A percentile compares a stretch with the other conserved stretches of the same genome.
Conservation (phyloP, 1,140 invertebrate species). For the Plectrocnemia conspersa region DNA sequence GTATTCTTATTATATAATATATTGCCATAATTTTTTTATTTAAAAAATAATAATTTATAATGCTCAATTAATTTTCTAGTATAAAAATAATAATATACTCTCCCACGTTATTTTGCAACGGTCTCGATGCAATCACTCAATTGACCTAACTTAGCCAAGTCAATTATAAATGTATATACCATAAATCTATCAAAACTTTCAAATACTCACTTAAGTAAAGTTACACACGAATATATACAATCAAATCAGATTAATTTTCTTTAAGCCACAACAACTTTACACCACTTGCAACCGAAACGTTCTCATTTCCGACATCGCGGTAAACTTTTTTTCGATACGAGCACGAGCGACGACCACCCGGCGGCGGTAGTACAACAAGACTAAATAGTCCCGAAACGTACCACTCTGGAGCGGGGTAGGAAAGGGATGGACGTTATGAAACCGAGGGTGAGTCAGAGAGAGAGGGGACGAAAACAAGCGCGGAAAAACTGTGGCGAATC, state of each 20-base stretch:
- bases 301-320: background rate
- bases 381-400: slow-evolving; percentile 28
- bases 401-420: background rate
- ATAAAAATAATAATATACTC: background rate
- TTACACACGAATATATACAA: background rate
- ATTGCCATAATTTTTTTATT: no score
- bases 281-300: background rate
- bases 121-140: slow-evolving; percentile 13
- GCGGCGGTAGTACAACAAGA: slow-evolving; percentile 21
- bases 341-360: slow-evolving; percentile 11
- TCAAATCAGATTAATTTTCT: background rate
- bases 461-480: slow-evolving; percentile 4
- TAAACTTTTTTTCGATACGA: background rate
- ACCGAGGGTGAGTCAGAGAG: background rate
- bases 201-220: no score
- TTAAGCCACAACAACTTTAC: background rate
- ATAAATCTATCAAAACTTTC: slow-evolving; percentile 1
- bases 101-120: background rate
- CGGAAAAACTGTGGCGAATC: no score
- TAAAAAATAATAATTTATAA: background rate
- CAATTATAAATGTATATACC: no score
- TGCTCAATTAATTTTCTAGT: background rate
- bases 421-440: background rate
- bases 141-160: slow-evolving; percentile 17
- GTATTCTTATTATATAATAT: no score